Base-by-base conservation (phyloP, 2,797 vertebrate species). In the Pygocentrus nattereri region DNA sequence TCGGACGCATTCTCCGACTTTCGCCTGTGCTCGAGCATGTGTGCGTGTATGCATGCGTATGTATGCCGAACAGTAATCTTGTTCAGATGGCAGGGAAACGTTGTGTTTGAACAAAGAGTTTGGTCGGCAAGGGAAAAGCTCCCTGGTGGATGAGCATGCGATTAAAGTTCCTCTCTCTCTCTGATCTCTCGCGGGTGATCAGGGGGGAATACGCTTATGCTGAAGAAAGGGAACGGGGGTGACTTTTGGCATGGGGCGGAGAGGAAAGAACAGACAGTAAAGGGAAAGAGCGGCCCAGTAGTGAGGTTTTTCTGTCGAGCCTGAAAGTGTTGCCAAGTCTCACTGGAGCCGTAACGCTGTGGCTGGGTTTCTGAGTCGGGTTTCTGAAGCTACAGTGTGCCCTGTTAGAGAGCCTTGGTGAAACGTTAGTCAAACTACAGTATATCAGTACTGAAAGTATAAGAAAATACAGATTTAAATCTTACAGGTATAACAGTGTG, bases 101-200 rank as follows among this genome's bases (percentile, higher is more conserved):
- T 85, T 86, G 88, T 92, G 91, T 93, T 93, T 94, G 92, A 94
- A 93, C 92, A 92, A 91, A 87, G 89, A 90, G 86, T 67, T 61
- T 86, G 81, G 81, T 83, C 90, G 88, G 87, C 81, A 69, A 44
- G 88, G 90, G 89, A 88, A 88, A 91, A 88, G 89, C 92, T 92
- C 88, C 87, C 88, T 89, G 90, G 92, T 90, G 90, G 88, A 90
- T 92, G 88, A 88, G 81, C 80, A 86, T 93, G 75, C 77, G 92
- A 94, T 93, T 94, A 93, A 88, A 85, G 91, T 91, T 74, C 41
- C 85, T 90, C 49, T 73, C 50, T 31, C 47, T 84, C 86, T 91
- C 93, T 90, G 92, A 93, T 92, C 91, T 90, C 90, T 87, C 84
- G 85, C 81, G 69, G 82, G 83, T 87, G 88, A 89, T 93, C 90